Percentiles rank a stretch among this genome's conserved stretches.
Conservation (phyloP, 2,797 vertebrate species). For the Onychomys arenicola region DNA sequence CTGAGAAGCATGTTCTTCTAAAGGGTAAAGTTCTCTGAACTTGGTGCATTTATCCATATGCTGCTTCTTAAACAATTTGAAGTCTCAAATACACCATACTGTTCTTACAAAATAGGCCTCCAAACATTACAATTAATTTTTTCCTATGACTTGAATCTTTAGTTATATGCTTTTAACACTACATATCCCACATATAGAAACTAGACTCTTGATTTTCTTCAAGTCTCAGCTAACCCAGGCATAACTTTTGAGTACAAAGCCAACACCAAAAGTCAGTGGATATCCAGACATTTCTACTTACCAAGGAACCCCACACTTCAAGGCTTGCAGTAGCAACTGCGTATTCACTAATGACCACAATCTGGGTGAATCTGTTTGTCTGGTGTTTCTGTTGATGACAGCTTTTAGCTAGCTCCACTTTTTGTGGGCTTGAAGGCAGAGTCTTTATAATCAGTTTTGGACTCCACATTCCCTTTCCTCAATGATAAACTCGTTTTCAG, state of each 20-base stretch:
- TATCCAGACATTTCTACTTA: not conserved
- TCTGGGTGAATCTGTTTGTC: not conserved
- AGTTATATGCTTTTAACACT: not conserved
- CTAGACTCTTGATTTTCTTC: not conserved
- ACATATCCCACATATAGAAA: not conserved
- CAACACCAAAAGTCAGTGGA: not conserved
- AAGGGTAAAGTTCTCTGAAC: not conserved
- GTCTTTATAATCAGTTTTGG: not conserved
- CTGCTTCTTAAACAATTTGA: not conserved
- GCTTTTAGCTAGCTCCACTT: not conserved
- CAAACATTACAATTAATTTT: not conserved
- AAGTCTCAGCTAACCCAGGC: not conserved
- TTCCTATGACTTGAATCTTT: not conserved
- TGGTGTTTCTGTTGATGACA: not conserved
- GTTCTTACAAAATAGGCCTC: slow-evolving; percentile 24
- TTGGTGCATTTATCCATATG: not conserved
- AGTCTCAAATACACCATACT: slow-evolving; percentile 15
- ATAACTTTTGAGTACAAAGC: not conserved
- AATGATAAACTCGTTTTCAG: not conserved
- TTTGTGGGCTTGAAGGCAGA: not conserved
- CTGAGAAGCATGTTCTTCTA: not conserved
- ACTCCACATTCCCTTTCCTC: not conserved
- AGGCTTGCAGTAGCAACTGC: not conserved
- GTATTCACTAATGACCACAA: not conserved
- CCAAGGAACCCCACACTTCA: not conserved